phyloP scores from a whole-genome alignment of 2,888 invertebrate species.

The Drosophila ezoana region DNA sequence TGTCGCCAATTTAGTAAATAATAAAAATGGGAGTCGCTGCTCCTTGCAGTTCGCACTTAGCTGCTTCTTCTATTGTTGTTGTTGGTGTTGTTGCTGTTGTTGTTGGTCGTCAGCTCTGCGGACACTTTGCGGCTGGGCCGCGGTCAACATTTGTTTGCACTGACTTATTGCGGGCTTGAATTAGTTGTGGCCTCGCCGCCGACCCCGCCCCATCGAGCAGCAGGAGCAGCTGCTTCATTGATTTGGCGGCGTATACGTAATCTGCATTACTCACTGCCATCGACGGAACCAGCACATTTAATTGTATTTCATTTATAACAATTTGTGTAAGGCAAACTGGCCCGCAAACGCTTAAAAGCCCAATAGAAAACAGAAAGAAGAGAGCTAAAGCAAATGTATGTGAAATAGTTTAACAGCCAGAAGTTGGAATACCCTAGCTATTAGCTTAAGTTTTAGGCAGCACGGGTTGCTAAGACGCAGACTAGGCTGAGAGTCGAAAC shows the following conservation, averaged over 20 bases:
- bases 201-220: neutral
- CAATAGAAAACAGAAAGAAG: neutral
- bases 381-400: too few relatives aligned
- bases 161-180: constrained; percentile 75
- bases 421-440: constrained; percentile 4
- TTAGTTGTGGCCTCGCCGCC: constrained; percentile 64
- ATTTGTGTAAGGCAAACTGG: constrained; percentile 52
- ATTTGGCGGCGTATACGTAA: constrained; percentile 74
- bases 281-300: constrained; percentile 61
- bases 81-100: constrained; percentile 43
- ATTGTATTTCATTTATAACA: constrained; percentile 80
- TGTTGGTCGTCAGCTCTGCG: constrained; percentile 50
- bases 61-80: constrained; percentile 14
- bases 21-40: constrained; percentile 71
- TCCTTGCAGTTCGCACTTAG: constrained; percentile 75
- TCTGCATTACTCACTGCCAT: constrained; percentile 46
- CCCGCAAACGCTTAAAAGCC: constrained; percentile 16
- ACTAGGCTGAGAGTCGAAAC: too few relatives aligned
- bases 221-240: constrained; percentile 46
- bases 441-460: too few relatives aligned
- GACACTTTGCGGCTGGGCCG: constrained; percentile 72
- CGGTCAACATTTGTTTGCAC: constrained; percentile 73
- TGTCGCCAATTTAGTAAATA: constrained; percentile 81
- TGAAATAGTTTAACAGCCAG: neutral
- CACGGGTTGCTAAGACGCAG: too few relatives aligned